Percentiles rank a stretch among this genome's conserved stretches.
Conservation (phyloP, 2,888 invertebrate species). For the Bembecia ichneumoniformis region DNA sequence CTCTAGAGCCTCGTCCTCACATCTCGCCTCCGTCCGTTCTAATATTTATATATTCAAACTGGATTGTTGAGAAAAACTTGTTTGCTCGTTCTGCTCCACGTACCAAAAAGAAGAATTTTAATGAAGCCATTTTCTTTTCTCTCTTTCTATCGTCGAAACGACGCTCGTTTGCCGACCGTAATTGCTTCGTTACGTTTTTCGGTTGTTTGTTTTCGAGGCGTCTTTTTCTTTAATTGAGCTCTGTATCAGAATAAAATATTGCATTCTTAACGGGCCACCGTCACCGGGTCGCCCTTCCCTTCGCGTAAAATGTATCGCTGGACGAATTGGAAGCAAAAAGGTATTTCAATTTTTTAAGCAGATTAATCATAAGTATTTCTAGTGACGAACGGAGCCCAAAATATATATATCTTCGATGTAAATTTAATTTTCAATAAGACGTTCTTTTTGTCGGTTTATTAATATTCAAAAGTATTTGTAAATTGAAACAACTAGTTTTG, state of each 20-base stretch:
- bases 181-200: constrained; percentile 46
- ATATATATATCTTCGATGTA: too few relatives aligned
- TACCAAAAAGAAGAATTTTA: constrained; percentile 22
- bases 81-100: constrained; percentile 17
- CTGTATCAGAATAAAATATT: constrained; percentile 6
- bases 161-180: constrained; percentile 32
- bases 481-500: too few relatives aligned
- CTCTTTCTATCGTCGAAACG: constrained; percentile 18
- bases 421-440: too few relatives aligned
- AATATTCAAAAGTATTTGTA: too few relatives aligned
- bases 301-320: background rate
- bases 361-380: too few relatives aligned
- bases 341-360: too few relatives aligned
- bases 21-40: too few relatives aligned
- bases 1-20: too few relatives aligned
- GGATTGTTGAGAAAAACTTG: background rate
- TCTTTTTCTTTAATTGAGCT: constrained; percentile 29
- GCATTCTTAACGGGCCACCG: background rate
- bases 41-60: background rate
- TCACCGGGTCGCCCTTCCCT: background rate
- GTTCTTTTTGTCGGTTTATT: too few relatives aligned
- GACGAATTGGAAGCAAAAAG: too few relatives aligned
- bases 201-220: constrained; percentile 29
- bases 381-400: too few relatives aligned
- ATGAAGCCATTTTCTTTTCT: constrained; percentile 33